These are phyloP conservation scores for Varroa destructor DNA, from an alignment of 1,140 invertebrate species.

Conservation along the genomic window DNA sequence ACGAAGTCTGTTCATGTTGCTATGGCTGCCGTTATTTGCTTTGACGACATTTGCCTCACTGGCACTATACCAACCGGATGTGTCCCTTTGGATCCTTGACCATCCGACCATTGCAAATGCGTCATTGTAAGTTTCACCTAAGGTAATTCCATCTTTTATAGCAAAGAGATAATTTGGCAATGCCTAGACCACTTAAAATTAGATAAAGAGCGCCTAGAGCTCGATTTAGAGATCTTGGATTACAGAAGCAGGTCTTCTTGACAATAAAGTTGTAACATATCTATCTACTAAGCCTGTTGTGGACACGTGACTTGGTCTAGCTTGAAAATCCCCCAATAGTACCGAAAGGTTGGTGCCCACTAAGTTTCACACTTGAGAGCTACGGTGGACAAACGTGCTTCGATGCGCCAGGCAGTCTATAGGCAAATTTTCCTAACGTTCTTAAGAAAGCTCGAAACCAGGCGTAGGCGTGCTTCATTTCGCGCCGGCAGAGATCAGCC, in stretches of 20 bases:
- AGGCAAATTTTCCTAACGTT: too few relatives aligned
- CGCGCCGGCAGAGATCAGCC: too few relatives aligned
- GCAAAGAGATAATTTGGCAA: background rate
- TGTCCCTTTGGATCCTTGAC: constrained; percentile 1
- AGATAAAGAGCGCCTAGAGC: background rate
- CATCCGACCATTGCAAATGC: background rate
- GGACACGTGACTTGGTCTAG: background rate
- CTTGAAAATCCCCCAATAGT: too few relatives aligned
- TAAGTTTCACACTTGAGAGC: too few relatives aligned
- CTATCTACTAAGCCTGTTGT: background rate
- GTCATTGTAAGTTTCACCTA: background rate
- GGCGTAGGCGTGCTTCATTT: too few relatives aligned
- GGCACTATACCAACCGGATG: background rate
- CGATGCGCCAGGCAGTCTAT: too few relatives aligned
- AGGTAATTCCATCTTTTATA: background rate
- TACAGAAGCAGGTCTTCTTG: background rate
- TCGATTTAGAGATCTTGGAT: background rate
- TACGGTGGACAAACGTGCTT: too few relatives aligned
- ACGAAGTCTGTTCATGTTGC: background rate
- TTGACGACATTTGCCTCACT: constrained; percentile 1
- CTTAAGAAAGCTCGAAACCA: too few relatives aligned
- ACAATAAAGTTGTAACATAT: background rate
- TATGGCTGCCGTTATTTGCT: constrained; percentile 4
- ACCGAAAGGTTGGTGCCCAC: too few relatives aligned
- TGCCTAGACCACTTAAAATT: background rate